Conservation (phyloP, 2,888 invertebrate species). For the Nebria salina region DNA sequence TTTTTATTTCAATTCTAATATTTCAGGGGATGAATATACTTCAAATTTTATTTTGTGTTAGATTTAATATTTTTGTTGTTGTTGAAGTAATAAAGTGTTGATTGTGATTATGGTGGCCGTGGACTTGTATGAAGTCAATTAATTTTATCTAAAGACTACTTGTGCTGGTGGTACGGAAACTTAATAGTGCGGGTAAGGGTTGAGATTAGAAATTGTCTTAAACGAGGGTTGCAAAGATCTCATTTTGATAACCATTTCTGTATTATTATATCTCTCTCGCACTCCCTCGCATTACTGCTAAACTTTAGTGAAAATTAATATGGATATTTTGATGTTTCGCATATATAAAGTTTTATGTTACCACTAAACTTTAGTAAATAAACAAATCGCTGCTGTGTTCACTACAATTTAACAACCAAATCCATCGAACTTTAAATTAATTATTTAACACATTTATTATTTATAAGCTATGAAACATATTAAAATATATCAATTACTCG, state of each 20-base stretch:
- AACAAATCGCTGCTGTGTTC: background rate
- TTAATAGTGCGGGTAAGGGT: conserved; percentile 42
- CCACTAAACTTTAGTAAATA: background rate
- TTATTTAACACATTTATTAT: too few species aligned
- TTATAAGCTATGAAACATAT: too few species aligned
- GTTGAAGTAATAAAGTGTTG: background rate
- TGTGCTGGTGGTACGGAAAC: conserved; percentile 20
- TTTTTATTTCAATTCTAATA: background rate
- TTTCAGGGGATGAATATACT: background rate
- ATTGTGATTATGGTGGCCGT: background rate
- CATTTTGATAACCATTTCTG: conserved; percentile 39
- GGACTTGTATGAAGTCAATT: conserved; percentile 22
- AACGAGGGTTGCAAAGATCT: conserved; percentile 43
- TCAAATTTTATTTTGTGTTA: background rate
- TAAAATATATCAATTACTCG: too few species aligned
- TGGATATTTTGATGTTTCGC: conserved; percentile 24
- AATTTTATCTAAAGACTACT: conserved; percentile 36
- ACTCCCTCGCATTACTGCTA: conserved; percentile 2
- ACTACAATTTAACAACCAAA: background rate
- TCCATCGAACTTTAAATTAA: too few species aligned
- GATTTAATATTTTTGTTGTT: background rate
- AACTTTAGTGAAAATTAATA: conserved; percentile 35
- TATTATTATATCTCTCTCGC: conserved; percentile 25
- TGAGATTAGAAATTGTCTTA: conserved; percentile 37
- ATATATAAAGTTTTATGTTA: conserved; percentile 2